phyloP scores from a whole-genome alignment of 2,888 invertebrate genomes.

The Eupelmus urozonus region DNA sequence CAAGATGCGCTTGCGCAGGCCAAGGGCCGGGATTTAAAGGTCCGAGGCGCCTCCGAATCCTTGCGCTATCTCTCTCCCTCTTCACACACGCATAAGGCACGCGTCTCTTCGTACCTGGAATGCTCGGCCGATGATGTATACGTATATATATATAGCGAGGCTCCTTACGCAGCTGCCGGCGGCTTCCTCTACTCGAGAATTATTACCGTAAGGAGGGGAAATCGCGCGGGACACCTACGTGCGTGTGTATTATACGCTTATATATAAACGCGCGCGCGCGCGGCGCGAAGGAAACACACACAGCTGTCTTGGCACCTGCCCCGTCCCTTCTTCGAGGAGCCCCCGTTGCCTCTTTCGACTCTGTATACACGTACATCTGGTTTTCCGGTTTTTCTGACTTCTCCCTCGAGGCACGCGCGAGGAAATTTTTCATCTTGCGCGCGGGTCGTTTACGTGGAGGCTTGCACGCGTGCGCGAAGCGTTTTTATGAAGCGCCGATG shows the following conservation, averaged over 20 bases:
- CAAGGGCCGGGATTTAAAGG: conserved; percentile 11
- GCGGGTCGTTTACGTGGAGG: not conserved
- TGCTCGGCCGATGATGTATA: not conserved
- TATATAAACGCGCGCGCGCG: not conserved
- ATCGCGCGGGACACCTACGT: conserved; percentile 1
- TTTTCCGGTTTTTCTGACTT: conserved; percentile 43
- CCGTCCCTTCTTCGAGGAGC: not conserved
- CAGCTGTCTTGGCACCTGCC: conserved; percentile 42
- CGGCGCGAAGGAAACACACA: conserved; percentile 4
- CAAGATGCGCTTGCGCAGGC: too few species aligned
- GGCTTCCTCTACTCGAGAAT: conserved; percentile 6
- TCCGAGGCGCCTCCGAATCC: not conserved
- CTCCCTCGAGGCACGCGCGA: not conserved
- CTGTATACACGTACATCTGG: conserved; percentile 43
- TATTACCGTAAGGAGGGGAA: conserved; percentile 21
- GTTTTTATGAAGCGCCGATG: too few species aligned
- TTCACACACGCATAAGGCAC: too few species aligned
- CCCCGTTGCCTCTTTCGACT: not conserved
- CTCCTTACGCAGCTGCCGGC: conserved; percentile 18
- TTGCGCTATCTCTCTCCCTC: not conserved
- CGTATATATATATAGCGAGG: not conserved
- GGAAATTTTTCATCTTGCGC: not conserved
- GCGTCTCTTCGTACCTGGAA: too few species aligned
- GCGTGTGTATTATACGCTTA: too few species aligned
- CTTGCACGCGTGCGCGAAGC: too few species aligned